Evolutionary conservation across 2,797 vertebrate genomes (phyloP).

Genomic region (Sebastes diaconus): DNA sequence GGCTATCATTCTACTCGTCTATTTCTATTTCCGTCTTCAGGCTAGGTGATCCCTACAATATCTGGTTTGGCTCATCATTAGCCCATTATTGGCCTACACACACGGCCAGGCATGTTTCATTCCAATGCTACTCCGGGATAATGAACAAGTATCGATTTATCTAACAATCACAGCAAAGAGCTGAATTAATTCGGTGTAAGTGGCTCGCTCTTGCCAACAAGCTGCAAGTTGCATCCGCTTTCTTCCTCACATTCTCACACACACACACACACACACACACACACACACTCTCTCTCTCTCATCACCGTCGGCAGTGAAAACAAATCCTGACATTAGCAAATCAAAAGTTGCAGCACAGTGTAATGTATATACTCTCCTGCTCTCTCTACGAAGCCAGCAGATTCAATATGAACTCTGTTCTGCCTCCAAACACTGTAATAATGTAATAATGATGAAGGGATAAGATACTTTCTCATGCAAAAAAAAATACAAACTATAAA

Average conservation of each 20-base stretch:
- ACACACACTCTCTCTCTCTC: neutral
- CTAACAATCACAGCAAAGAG: constrained; percentile 64
- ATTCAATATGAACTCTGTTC: neutral
- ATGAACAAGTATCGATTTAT: constrained; percentile 73
- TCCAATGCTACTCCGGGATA: constrained; percentile 60
- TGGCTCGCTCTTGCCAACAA: constrained; percentile 61
- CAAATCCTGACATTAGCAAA: constrained; percentile 38
- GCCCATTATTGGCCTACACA: constrained; percentile 55
- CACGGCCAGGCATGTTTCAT: constrained; percentile 59
- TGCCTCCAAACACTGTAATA: constrained; percentile 9
- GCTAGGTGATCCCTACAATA: constrained; percentile 48
- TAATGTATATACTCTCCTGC: neutral
- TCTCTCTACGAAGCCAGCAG: neutral
- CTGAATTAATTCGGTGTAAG: constrained; percentile 71
- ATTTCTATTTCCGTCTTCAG: constrained; percentile 53
- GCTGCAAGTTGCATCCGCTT: constrained; percentile 33
- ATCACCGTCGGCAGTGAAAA: constrained; percentile 20
- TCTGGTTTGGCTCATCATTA: constrained; percentile 61
- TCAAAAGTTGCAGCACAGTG: constrained; percentile 10
- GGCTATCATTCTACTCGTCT: constrained; percentile 25
- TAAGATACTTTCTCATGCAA: neutral
- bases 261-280: neutral
- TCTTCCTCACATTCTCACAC: neutral
- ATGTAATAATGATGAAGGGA: neutral
- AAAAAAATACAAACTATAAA: neutral